Percentiles rank a stretch among this genome's conserved stretches.
phyloP scores from a whole-genome alignment of 92 coral and sea anemone species.

The Umimayanthus chanpuru region DNA sequence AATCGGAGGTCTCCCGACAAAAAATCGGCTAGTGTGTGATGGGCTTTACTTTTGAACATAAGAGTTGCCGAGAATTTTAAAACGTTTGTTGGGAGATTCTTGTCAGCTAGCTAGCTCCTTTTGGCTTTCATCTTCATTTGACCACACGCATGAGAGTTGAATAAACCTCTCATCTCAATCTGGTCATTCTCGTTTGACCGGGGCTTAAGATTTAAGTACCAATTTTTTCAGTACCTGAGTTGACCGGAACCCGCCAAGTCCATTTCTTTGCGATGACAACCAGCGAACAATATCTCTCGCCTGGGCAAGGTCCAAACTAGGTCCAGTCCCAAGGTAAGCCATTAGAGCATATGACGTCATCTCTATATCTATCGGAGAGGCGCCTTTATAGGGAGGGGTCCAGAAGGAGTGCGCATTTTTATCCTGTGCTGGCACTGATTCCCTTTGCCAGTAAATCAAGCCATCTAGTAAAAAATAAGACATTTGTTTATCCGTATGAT shows the following conservation, averaged over 20 bases:
- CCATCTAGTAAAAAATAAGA: constrained; percentile 47
- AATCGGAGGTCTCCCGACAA: too few relatives aligned
- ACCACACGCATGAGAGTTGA: too few relatives aligned
- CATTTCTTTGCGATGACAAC: constrained; percentile 48
- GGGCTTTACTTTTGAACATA: too few relatives aligned
- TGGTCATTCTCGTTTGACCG: too few relatives aligned
- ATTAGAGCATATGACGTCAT: constrained; percentile 53
- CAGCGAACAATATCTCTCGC: constrained; percentile 29
- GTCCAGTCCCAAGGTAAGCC: constrained; percentile 27
- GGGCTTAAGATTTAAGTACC: too few relatives aligned
- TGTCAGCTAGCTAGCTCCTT: too few relatives aligned
- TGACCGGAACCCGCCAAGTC: constrained; percentile 47
- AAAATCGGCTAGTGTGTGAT: too few relatives aligned
- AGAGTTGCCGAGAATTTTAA: too few relatives aligned
- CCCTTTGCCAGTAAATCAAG: constrained; percentile 71
- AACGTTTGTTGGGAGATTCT: too few relatives aligned
- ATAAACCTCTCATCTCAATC: too few relatives aligned
- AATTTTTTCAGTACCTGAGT: constrained; percentile 30
- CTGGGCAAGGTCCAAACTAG: background rate
- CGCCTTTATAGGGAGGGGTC: background rate
- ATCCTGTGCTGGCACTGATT: constrained; percentile 21
- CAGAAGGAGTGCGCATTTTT: constrained; percentile 6
- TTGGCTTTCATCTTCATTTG: too few relatives aligned
- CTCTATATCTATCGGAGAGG: constrained; percentile 41
- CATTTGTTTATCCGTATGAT: too few relatives aligned